Conservation (phyloP, 53 echinoderm and acorn worm species). For the Actinopyga echinites region DNA sequence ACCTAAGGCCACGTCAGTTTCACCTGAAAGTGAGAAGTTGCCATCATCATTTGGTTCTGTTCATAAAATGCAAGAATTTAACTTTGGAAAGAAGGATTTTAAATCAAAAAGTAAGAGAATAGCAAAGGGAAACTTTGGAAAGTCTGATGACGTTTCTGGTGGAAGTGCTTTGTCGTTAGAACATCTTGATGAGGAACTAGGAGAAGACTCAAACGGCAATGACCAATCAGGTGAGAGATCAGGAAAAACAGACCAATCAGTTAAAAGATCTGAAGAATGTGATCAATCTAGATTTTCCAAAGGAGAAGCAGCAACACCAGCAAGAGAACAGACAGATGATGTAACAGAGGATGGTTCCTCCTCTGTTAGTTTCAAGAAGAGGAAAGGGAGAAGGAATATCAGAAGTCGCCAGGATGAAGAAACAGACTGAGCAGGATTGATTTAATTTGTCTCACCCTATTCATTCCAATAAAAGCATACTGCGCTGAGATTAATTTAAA, state of each 20-base stretch:
- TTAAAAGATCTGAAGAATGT: not conserved
- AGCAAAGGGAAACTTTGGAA: not conserved
- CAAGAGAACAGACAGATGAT: not conserved
- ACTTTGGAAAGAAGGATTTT: slow-evolving; percentile 54
- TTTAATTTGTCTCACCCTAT: too few species aligned
- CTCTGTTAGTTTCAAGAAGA: slow-evolving; percentile 33
- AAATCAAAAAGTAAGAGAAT: slow-evolving; percentile 27
- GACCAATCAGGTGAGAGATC: slow-evolving; percentile 12
- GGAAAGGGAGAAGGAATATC: slow-evolving; percentile 65
- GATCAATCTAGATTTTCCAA: not conserved
- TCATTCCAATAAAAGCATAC: too few species aligned
- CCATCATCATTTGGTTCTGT: slow-evolving; percentile 47
- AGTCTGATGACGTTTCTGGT: not conserved
- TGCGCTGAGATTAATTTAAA: too few species aligned
- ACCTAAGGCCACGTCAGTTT: slow-evolving; percentile 15
- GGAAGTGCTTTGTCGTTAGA: not conserved
- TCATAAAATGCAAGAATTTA: slow-evolving; percentile 76
- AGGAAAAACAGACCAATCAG: slow-evolving; percentile 22
- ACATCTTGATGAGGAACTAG: slow-evolving; percentile 49
- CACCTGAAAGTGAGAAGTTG: slow-evolving; percentile 4
- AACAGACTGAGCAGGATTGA: not conserved
- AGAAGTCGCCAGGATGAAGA: slow-evolving; percentile 61
- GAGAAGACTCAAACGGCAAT: not conserved
- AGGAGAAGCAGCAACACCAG: too few species aligned
- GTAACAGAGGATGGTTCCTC: not conserved